These are phyloP conservation scores for Nothura maculosa DNA, from an alignment of 2,797 vertebrate species.

Conservation along the genomic window DNA sequence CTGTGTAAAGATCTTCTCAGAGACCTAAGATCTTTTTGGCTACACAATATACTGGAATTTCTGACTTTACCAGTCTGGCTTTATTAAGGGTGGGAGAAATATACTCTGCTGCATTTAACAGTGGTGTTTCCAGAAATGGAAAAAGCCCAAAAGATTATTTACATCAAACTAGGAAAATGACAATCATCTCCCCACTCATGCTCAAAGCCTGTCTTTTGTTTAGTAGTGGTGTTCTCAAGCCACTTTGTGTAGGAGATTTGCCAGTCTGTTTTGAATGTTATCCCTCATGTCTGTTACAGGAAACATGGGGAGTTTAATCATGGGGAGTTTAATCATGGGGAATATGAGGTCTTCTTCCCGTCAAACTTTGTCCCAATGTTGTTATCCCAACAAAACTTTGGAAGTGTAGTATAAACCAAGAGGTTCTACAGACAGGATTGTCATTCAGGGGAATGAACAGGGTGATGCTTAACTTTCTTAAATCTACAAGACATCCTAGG, in stretches of 20 bases:
- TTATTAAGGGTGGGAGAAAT: background rate
- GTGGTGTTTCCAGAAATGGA: background rate
- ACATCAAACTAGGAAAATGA: background rate
- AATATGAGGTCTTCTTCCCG: background rate
- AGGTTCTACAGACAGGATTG: background rate
- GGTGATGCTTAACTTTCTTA: background rate
- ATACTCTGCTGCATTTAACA: background rate
- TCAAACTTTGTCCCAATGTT: background rate
- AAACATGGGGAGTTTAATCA: background rate
- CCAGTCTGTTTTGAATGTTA: background rate
- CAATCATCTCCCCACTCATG: background rate
- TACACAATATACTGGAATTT: background rate
- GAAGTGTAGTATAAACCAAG: background rate
- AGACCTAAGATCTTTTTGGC: accelerated
- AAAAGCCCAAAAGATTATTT: background rate
- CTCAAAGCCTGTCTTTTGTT: background rate
- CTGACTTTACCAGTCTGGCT: background rate
- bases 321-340: background rate
- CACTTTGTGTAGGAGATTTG: background rate
- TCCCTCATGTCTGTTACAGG: accelerated
- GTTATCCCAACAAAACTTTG: background rate
- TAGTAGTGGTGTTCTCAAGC: background rate
- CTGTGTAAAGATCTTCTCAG: background rate
- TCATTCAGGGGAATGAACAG: background rate
- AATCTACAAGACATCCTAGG: background rate